phyloP scores from a whole-genome alignment of 2,113 vertebrate species.

The Cyrtonyx montezumae region DNA sequence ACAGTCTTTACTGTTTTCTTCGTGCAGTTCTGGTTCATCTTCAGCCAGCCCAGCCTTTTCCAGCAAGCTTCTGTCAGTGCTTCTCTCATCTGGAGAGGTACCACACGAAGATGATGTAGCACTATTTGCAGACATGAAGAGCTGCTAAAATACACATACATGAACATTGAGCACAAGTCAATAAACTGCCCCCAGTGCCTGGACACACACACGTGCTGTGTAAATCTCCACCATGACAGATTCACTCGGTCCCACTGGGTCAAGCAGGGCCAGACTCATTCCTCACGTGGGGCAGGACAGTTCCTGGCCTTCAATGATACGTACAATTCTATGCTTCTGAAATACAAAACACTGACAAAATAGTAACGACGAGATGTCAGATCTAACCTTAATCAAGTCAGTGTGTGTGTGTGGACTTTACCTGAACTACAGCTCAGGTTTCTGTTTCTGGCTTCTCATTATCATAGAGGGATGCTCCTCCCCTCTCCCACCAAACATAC shows the following conservation, averaged over 20 bases:
- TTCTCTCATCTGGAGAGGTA: background rate
- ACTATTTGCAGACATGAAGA: conserved; percentile 93
- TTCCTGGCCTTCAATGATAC: background rate
- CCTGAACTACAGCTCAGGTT: background rate
- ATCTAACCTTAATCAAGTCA: background rate
- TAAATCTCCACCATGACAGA: background rate
- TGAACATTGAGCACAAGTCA: background rate
- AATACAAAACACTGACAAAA: background rate
- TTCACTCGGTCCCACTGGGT: background rate
- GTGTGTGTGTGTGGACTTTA: background rate
- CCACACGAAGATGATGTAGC: background rate
- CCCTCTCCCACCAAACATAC: background rate
- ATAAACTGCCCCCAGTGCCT: accelerated
- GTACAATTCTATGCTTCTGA: background rate
- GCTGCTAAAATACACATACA: conserved; percentile 81
- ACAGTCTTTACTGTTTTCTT: conserved; percentile 85
- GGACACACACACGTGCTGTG: accelerated
- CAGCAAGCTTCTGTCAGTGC: conserved; percentile 64
- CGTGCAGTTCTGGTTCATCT: conserved; percentile 61
- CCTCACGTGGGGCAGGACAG: background rate
- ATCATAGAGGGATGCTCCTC: background rate
- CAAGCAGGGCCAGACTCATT: background rate
- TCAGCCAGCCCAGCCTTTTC: conserved; percentile 71
- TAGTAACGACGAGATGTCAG: background rate
- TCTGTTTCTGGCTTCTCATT: background rate